These are phyloP conservation scores for Campylorhamphus procurvoides DNA, from an alignment of 2,113 vertebrate species.

Conservation along the genomic window DNA sequence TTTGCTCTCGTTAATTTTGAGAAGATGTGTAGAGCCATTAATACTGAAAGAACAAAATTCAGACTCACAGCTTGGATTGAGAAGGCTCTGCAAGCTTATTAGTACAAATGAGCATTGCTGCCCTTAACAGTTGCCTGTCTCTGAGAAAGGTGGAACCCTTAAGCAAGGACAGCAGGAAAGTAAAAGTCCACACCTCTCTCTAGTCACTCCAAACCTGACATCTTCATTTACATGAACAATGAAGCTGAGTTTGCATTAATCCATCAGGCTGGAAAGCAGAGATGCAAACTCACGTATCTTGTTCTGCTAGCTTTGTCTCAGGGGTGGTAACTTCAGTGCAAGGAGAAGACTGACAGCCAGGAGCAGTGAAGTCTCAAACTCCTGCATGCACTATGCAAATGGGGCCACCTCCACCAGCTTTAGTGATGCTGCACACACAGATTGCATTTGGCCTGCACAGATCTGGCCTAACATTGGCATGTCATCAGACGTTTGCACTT, in stretches of 20 bases:
- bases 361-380: neutral
- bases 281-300: neutral
- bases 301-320: neutral
- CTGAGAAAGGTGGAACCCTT: neutral
- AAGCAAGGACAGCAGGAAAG: neutral
- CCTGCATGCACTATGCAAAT: neutral
- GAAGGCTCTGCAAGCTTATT: neutral
- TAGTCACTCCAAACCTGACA: neutral
- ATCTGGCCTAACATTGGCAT: neutral
- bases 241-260: neutral
- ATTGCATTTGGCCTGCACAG: neutral
- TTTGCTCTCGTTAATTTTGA: conserved; percentile 7
- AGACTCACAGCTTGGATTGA: neutral
- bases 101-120: neutral
- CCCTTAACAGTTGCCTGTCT: neutral
- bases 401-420: neutral
- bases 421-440: neutral
- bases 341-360: neutral
- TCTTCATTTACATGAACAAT: neutral
- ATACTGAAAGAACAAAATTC: neutral
- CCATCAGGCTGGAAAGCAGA: neutral
- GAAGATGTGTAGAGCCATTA: neutral
- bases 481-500: neutral
- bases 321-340: neutral
- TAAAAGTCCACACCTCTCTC: neutral